Conservation (phyloP, 2,113 vertebrate genomes). For the Centrocercus urophasianus region DNA sequence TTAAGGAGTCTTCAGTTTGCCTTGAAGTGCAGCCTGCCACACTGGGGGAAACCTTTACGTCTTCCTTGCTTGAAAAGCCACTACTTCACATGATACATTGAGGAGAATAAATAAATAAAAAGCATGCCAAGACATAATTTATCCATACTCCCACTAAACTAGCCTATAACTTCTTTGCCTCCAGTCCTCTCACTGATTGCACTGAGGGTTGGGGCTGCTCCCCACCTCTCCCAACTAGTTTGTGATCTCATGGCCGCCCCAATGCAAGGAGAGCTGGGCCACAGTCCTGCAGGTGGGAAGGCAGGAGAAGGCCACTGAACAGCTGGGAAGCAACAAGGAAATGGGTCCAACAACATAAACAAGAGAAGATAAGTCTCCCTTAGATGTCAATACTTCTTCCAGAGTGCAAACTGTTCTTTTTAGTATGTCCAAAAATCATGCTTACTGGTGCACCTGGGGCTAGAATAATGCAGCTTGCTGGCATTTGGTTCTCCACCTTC, state of each 20-base stretch:
- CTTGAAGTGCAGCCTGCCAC: neutral
- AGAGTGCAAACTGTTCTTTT: neutral
- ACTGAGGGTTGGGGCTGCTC: neutral
- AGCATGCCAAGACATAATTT: neutral
- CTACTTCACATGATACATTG: neutral
- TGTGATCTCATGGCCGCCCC: neutral
- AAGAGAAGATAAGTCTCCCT: neutral
- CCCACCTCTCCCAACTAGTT: neutral
- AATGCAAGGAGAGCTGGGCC: neutral
- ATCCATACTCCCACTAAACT: neutral
- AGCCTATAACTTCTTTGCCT: neutral
- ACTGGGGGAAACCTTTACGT: neutral
- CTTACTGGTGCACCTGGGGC: neutral
- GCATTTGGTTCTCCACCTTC: neutral
- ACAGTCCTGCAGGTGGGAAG: neutral
- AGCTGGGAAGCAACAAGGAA: neutral
- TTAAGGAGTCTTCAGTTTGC: constrained; percentile 56
- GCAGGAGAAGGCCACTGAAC: neutral
- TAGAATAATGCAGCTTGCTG: neutral
- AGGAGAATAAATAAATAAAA: neutral
- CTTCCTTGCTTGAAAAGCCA: neutral
- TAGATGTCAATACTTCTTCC: neutral
- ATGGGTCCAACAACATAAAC: neutral
- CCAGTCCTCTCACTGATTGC: neutral
- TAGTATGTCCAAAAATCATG: neutral